Percentiles rank a stretch among this genome's conserved stretches.
These are phyloP conservation scores for Neogale vison DNA, from an alignment of 2,113 vertebrate species.

Conservation along the genomic window DNA sequence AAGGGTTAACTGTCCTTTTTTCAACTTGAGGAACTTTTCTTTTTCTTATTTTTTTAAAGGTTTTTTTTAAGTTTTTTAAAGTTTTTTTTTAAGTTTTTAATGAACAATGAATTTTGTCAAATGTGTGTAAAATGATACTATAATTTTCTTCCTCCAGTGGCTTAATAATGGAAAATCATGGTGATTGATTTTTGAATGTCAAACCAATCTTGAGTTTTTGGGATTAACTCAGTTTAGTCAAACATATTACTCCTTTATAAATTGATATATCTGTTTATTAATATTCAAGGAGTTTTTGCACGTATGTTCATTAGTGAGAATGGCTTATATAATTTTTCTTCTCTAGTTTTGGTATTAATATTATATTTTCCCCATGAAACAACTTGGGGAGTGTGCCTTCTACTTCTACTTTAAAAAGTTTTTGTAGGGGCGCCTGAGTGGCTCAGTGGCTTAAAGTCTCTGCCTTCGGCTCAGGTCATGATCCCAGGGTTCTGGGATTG, in stretches of 20 bases:
- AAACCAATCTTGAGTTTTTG: not conserved
- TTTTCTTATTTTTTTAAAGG: not conserved
- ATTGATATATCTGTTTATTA: not conserved
- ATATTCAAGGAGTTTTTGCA: not conserved
- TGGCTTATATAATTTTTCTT: not conserved
- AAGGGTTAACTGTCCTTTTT: not conserved
- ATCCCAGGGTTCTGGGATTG: too few relatives aligned
- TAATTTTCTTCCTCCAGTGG: not conserved
- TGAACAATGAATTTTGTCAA: not conserved
- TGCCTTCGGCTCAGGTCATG: too few relatives aligned
- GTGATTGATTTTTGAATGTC: not conserved
- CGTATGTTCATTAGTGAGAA: not conserved
- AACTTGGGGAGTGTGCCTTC: too few relatives aligned
- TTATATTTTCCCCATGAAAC: not conserved
- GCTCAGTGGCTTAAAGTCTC: too few relatives aligned
- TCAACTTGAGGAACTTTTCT: not conserved
- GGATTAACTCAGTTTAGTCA: not conserved
- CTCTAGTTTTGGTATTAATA: not conserved
- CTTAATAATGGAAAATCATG: not conserved
- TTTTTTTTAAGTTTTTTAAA: slow-evolving; percentile 36
- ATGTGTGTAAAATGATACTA: not conserved
- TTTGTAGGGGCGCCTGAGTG: not conserved
- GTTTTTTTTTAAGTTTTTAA: slow-evolving; percentile 11
- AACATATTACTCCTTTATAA: not conserved
- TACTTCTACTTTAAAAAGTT: not conserved